These are phyloP conservation scores for Pseudachorutes palmiensis DNA, from an alignment of 1,140 invertebrate genomes.

Conservation along the genomic window DNA sequence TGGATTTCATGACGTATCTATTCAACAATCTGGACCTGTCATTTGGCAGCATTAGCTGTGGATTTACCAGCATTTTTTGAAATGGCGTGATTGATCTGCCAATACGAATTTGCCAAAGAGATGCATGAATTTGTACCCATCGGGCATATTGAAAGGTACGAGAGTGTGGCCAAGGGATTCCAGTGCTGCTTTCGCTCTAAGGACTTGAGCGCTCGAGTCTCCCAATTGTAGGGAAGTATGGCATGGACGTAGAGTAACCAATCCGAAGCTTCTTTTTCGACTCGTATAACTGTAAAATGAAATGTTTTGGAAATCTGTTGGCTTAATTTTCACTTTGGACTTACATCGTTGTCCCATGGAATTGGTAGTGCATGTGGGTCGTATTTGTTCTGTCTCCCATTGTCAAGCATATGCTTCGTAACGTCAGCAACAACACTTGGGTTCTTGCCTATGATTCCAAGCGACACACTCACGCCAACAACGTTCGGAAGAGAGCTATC, in stretches of 20 bases:
- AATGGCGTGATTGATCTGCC: conserved; percentile 26
- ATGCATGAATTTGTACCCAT: conserved; percentile 31
- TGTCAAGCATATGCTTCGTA: conserved; percentile 7
- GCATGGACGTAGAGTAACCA: conserved; percentile 27
- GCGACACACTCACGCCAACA: conserved; percentile 9
- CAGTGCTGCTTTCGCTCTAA: conserved; percentile 24
- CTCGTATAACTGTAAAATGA: conserved; percentile 15
- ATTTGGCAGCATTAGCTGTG: neutral
- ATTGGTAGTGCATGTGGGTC: conserved; percentile 18
- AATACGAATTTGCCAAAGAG: conserved; percentile 24
- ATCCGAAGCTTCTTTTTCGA: conserved; percentile 15
- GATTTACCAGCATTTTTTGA: conserved; percentile 26
- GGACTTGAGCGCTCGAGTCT: conserved; percentile 19
- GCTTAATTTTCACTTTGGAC: neutral
- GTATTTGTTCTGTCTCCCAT: conserved; percentile 4
- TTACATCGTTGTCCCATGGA: conserved; percentile 20
- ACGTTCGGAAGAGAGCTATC: conserved; percentile 30
- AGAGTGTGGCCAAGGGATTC: conserved; percentile 20
- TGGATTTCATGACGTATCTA: neutral
- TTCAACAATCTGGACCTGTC: neutral
- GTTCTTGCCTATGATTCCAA: conserved; percentile 14
- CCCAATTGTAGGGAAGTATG: conserved; percentile 23
- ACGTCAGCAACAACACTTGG: conserved; percentile 10
- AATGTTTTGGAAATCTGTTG: neutral
- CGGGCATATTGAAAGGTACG: conserved; percentile 17